Evolutionary conservation across 2,797 vertebrate genomes (phyloP).

Genomic region (Lerista edwardsae): DNA sequence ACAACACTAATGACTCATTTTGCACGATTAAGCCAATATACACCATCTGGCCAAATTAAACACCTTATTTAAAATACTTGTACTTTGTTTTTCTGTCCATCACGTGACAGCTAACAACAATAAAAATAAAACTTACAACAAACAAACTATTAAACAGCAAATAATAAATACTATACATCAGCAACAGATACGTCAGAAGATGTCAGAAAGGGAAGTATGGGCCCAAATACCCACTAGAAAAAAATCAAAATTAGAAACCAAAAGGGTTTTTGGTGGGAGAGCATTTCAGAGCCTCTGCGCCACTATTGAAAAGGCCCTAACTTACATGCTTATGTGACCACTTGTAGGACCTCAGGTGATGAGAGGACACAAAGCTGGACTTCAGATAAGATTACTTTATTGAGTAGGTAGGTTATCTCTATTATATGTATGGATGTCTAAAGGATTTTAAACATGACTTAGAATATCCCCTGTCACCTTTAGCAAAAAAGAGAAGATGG

Average conservation of each 20-base stretch:
- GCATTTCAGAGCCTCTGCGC: neutral
- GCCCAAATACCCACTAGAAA: too few species aligned
- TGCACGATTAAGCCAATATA: too few species aligned
- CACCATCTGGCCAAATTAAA: too few species aligned
- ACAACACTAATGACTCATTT: too few species aligned
- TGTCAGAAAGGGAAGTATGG: neutral
- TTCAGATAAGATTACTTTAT: neutral
- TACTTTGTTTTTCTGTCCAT: neutral
- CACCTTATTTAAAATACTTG: neutral
- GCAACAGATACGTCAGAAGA: neutral
- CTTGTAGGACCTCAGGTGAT: too few species aligned
- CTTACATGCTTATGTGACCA: neutral
- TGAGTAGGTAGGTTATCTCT: neutral
- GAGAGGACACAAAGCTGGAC: neutral
- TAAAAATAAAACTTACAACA: neutral
- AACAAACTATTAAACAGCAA: neutral
- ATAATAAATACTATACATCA: neutral
- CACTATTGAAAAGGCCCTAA: too few species aligned
- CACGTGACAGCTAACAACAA: neutral
- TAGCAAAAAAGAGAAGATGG: conserved; percentile 64
- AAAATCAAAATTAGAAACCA: neutral
- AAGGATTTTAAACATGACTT: neutral
- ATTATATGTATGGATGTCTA: neutral
- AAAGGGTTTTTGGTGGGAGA: neutral
- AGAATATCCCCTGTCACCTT: neutral